Percentiles rank a stretch among this genome's conserved stretches.
These are phyloP conservation scores for Poecilia gillii DNA, from an alignment of 2,797 vertebrate genomes.

Conservation along the genomic window DNA sequence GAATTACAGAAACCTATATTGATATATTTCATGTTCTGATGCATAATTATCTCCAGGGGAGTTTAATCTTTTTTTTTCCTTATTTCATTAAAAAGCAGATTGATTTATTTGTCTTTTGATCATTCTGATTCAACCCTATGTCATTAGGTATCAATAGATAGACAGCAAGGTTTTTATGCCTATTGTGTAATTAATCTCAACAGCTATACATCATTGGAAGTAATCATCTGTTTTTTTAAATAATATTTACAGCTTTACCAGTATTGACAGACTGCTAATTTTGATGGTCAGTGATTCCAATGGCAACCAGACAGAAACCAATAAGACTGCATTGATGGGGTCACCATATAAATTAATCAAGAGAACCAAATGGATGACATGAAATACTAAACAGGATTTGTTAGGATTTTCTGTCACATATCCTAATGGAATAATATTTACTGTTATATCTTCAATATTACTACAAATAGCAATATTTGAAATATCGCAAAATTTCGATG, in stretches of 20 bases:
- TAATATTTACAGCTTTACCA: conserved; percentile 11
- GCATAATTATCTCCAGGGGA: background rate
- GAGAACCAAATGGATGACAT: background rate
- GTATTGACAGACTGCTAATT: conserved; percentile 18
- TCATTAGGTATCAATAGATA: conserved; percentile 28
- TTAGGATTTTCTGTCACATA: background rate
- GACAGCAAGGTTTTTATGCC: conserved; percentile 48
- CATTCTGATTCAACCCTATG: conserved; percentile 24
- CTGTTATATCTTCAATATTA: background rate
- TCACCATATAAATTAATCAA: conserved; percentile 27
- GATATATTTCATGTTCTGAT: conserved; percentile 33
- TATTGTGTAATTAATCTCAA: conserved; percentile 56
- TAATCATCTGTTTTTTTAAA: conserved; percentile 38
- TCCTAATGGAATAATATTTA: background rate
- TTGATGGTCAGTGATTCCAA: conserved; percentile 31
- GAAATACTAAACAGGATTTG: background rate
- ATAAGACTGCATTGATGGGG: background rate
- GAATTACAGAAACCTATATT: conserved; percentile 25
- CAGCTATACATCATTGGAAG: conserved; percentile 29
- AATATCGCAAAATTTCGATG: background rate
- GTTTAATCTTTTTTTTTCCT: conserved; percentile 23
- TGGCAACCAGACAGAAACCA: background rate
- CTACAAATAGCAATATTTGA: background rate
- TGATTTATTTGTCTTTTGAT: conserved; percentile 27
- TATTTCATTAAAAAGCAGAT: conserved; percentile 19